Conservation (phyloP, 2,888 invertebrate genomes). For the Ptilodon capucinus region DNA sequence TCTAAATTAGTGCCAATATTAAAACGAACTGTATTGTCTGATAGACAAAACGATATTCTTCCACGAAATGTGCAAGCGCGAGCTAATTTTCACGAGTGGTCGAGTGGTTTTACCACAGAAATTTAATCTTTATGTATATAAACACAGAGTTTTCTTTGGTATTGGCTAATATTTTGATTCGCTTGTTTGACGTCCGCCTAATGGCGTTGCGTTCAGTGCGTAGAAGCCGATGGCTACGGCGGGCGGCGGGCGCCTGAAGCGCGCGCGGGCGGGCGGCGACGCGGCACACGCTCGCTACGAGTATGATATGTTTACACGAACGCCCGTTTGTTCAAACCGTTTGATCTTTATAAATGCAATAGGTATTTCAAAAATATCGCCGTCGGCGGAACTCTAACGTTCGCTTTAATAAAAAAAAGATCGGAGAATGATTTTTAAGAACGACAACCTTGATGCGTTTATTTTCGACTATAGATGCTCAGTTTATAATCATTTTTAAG, state of each 20-base stretch:
- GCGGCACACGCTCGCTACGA: conserved; percentile 37
- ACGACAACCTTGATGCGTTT: conserved; percentile 78
- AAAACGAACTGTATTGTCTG: too few species aligned
- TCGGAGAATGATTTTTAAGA: conserved; percentile 72
- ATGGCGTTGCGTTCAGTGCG: conserved; percentile 48
- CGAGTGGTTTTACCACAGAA: too few species aligned
- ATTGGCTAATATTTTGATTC: too few species aligned
- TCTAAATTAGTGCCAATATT: too few species aligned
- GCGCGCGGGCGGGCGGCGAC: conserved; percentile 10
- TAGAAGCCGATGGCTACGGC: conserved; percentile 34
- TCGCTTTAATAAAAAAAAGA: conserved; percentile 69
- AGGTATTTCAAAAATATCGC: conserved; percentile 79
- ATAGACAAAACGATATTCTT: too few species aligned
- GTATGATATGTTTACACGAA: conserved; percentile 77
- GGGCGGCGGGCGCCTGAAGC: conserved; percentile 14
- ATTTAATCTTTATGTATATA: too few species aligned
- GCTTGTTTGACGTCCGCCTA: too few species aligned
- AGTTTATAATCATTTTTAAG: conserved; percentile 70
- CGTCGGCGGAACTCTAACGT: conserved; percentile 62
- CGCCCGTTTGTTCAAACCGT: conserved; percentile 74
- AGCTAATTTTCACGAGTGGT: too few species aligned
- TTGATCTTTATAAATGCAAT: conserved; percentile 82
- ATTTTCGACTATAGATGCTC: conserved; percentile 61
- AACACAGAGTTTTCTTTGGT: too few species aligned
- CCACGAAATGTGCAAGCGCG: too few species aligned